Percentiles rank a stretch among this genome's conserved stretches.
These are phyloP conservation scores for Artibeus jamaicensis DNA, from an alignment of 2,797 vertebrate genomes.

Conservation along the genomic window DNA sequence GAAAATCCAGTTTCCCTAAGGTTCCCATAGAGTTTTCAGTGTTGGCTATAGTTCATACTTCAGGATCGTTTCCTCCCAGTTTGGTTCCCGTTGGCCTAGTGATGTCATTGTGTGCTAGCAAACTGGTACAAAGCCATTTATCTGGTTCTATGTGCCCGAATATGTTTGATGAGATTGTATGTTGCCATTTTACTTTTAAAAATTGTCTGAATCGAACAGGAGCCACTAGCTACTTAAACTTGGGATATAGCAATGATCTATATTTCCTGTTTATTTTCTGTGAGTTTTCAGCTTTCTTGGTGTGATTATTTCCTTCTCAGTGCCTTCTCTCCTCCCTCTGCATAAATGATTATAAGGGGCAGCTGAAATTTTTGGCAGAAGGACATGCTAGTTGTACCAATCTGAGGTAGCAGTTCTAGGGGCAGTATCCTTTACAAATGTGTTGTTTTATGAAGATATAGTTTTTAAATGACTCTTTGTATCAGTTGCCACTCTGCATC, in stretches of 20 bases:
- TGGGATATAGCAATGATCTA: neutral
- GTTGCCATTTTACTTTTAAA: constrained; percentile 50
- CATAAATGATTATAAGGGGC: neutral
- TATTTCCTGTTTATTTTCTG: constrained; percentile 7
- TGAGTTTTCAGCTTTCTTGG: neutral
- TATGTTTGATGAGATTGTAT: constrained; percentile 36
- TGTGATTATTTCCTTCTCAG: neutral
- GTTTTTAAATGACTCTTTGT: neutral
- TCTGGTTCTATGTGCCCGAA: neutral
- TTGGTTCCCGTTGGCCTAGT: neutral
- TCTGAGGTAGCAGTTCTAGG: constrained; percentile 6
- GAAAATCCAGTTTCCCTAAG: neutral
- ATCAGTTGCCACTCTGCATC: constrained; percentile 17
- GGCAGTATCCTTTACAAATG: neutral
- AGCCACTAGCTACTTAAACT: constrained; percentile 37
- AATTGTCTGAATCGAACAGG: constrained; percentile 35
- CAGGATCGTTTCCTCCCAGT: neutral
- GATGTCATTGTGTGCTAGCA: constrained; percentile 19
- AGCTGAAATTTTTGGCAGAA: neutral
- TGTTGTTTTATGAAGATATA: constrained; percentile 50
- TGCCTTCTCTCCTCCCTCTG: neutral
- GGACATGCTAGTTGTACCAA: neutral
- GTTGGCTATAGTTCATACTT: neutral
- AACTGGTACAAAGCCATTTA: neutral
- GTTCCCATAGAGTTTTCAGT: neutral